Base-by-base conservation (phyloP, 2,113 vertebrate genomes). In the Varanus komodoensis region DNA sequence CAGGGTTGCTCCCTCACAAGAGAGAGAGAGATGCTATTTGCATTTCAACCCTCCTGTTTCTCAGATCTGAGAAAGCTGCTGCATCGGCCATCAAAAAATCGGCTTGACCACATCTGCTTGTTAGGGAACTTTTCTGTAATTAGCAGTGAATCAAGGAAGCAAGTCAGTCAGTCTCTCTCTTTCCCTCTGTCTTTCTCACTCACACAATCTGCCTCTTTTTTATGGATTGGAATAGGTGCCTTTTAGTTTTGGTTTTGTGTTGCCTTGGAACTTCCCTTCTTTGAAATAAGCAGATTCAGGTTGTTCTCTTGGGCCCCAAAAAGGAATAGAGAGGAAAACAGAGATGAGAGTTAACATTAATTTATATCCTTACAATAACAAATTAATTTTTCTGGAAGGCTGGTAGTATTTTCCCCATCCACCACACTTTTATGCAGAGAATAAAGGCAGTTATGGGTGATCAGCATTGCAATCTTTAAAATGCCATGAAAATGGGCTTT, bases 311-410 rank as follows among this genome's bases (percentile, higher is more conserved):
- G 14, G 6, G 23, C 44, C 87, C 29, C 8, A 34, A 50, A 67
- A n/a, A 61, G 52, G 38, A 7, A 32, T 29, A 32, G 25, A 32
- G 57, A 81, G 67, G 50, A 57, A 79, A 23, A n/a, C n/a, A 38
- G 44, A 73, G 44, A 81, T 84, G 19, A 50, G 17, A 14, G 64
- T 75, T 77, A 86, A 19, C 83, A 61, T 83, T 89, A 82, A 79
- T 73, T 87, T 52, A 38, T 17, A n/a, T 84, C 85, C 25, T 90
- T 74, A 48, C 17, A 75, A 84, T 61, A 78, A 57, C 52, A 85
- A 80, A 29, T 73, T 73, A 23, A 88, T 88, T 67, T 32, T 79
- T 84, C 75, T 48, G 57, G 86, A 84, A 84, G 90, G 82, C 64
- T 91, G 75, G 48, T 32, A 74, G 21, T 73, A 68, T 8, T 3